Base-by-base conservation (phyloP, 2,797 vertebrate species). In the Propithecus deckenii region DNA sequence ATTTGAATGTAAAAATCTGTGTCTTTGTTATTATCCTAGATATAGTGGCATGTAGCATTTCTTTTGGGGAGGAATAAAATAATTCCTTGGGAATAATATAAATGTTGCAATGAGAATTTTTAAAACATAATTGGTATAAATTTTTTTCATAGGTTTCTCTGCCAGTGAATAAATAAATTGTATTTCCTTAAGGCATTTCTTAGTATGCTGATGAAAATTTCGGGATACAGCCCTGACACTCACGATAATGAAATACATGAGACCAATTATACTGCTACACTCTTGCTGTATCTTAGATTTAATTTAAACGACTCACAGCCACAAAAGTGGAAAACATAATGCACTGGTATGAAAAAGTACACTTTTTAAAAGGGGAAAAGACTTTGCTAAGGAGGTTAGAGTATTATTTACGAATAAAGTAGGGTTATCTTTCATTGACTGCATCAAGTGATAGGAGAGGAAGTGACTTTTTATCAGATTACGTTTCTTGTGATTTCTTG, bases 121-220 rank as follows among this genome's bases (percentile, higher is more conserved):
- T 46, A 92, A 97, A 97, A 92, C 11, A 81, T 83, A 96, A 97
- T 97, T 94, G 96, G 71, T 86, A 50, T 59, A 78, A 93, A 95
- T 95, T 5, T 91, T 97, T 96, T 95, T 92, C 88, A 92, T 55
- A 57, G 85, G 81, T 98, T 97, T 95, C 63, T 97, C 95, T 96
- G 46, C 90, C 96, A 98, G 93, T 57, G 15, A 35, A 89, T 96
- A 98, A 97, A 97, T 97, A 97, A 97, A 94, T 97, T 91, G 71
- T 94, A 94, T 97, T 97, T 98, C 94, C 86, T 94, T 72, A 87
- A 96, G 95, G 72, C 13, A 92, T 98, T 98, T 98, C 79, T 97
- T 98, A 96, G 74, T 43, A 87, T 88, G 86, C 88, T 95, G 72
- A 94, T 35, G 87, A 55, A 98, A 98, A 97, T 67, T 97, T 97